phyloP scores from a whole-genome alignment of 2,888 invertebrate genomes.

The Mythimna impura region DNA sequence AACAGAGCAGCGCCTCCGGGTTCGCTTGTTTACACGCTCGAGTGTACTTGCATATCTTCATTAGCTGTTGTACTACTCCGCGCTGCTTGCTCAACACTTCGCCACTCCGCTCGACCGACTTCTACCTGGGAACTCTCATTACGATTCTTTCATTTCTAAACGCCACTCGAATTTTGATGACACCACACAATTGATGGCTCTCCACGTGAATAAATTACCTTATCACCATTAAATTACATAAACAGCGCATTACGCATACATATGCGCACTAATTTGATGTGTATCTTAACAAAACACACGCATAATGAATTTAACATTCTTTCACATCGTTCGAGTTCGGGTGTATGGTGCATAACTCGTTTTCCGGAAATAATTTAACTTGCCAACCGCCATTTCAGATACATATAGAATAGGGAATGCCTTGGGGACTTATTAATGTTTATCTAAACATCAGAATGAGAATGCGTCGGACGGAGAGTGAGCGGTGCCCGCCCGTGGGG shows the following conservation, averaged over 20 bases:
- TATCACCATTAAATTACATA: slow-evolving; percentile 68
- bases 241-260: slow-evolving; percentile 76
- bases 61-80: slow-evolving; percentile 78
- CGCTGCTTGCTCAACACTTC: slow-evolving; percentile 84
- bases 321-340: slow-evolving; percentile 77
- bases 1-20: slow-evolving; percentile 85
- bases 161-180: slow-evolving; percentile 72
- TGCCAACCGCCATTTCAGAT: slow-evolving; percentile 80
- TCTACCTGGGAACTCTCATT: slow-evolving; percentile 71
- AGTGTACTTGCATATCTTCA: slow-evolving; percentile 89
- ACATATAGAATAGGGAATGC: slow-evolving; percentile 76
- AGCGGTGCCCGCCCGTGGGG: slow-evolving; percentile 78
- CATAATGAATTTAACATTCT: slow-evolving; percentile 83
- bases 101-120: slow-evolving; percentile 47
- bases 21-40: slow-evolving; percentile 86
- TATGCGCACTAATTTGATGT: slow-evolving; percentile 77
- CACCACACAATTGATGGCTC: slow-evolving; percentile 63
- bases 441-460: slow-evolving; percentile 88
- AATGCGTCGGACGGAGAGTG: slow-evolving; percentile 80
- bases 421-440: slow-evolving; percentile 84
- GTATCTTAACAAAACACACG: slow-evolving; percentile 79
- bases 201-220: slow-evolving; percentile 67
- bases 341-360: slow-evolving; percentile 77
- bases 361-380: slow-evolving; percentile 87
- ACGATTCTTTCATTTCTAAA: slow-evolving; percentile 70